These are phyloP conservation scores for Tiliqua scincoides DNA, from an alignment of 2,113 vertebrate genomes.

Conservation along the genomic window DNA sequence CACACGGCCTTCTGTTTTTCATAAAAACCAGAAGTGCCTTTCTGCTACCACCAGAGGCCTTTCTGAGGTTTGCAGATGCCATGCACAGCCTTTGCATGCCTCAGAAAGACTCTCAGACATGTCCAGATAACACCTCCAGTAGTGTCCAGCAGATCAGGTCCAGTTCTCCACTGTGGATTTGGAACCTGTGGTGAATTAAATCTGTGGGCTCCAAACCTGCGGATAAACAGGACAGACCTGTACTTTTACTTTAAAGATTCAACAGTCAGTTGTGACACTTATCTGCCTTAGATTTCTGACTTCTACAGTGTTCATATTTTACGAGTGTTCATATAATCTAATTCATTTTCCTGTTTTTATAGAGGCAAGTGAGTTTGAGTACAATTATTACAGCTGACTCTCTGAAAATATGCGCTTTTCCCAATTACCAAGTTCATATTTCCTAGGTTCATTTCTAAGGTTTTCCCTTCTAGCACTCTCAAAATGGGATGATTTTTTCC, in stretches of 20 bases:
- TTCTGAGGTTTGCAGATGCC: too few relatives aligned
- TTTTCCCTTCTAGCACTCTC: background rate
- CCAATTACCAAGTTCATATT: background rate
- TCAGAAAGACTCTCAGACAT: too few relatives aligned
- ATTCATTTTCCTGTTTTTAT: background rate
- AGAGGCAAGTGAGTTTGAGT: background rate
- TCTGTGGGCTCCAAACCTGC: too few relatives aligned
- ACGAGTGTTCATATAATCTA: background rate
- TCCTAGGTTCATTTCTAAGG: background rate
- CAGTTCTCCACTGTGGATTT: too few relatives aligned
- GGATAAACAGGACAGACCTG: too few relatives aligned
- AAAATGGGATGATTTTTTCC: background rate
- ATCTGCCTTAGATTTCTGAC: background rate
- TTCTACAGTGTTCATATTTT: background rate
- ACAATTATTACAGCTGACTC: background rate
- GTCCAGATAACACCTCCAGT: too few relatives aligned
- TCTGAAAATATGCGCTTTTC: background rate
- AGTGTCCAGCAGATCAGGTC: too few relatives aligned
- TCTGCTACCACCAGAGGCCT: too few relatives aligned
- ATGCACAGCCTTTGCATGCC: too few relatives aligned
- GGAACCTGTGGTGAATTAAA: too few relatives aligned
- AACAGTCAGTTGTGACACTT: background rate
- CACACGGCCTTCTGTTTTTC: too few relatives aligned
- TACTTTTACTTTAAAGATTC: background rate
- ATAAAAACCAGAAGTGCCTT: too few relatives aligned